Conservation (phyloP, 2,888 invertebrate genomes). For the Nephrotoma guestfalica region DNA sequence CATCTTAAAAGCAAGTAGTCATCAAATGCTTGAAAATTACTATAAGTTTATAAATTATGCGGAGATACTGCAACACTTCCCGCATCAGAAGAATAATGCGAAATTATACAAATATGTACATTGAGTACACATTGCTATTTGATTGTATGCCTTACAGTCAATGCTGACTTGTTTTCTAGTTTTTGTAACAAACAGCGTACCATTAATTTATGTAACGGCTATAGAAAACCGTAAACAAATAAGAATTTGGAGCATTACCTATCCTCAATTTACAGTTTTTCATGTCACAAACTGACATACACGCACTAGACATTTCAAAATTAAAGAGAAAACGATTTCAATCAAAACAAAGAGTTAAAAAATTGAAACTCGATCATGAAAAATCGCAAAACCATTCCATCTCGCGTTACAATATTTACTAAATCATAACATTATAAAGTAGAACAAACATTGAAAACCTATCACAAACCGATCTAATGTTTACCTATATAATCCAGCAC, state of each 20-base stretch:
- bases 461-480: neutral
- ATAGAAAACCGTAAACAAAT: too few relatives aligned
- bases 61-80: too few relatives aligned
- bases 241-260: neutral
- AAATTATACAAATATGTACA: too few relatives aligned
- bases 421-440: neutral
- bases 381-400: neutral
- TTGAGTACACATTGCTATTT: too few relatives aligned
- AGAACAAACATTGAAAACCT: neutral
- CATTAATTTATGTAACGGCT: too few relatives aligned
- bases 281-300: neutral
- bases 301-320: neutral
- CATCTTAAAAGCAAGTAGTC: too few relatives aligned
- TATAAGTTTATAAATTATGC: too few relatives aligned
- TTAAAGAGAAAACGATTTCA: neutral
- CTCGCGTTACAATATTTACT: neutral
- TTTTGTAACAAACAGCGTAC: too few relatives aligned
- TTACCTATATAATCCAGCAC: neutral
- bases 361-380: neutral
- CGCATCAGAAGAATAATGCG: too few relatives aligned
- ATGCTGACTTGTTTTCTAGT: too few relatives aligned
- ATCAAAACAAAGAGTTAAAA: neutral
- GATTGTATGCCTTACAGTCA: too few relatives aligned
- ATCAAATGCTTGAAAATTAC: too few relatives aligned
- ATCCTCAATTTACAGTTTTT: neutral